Conservation (phyloP, 2,113 vertebrate species). For the Corythornis cristatus region DNA sequence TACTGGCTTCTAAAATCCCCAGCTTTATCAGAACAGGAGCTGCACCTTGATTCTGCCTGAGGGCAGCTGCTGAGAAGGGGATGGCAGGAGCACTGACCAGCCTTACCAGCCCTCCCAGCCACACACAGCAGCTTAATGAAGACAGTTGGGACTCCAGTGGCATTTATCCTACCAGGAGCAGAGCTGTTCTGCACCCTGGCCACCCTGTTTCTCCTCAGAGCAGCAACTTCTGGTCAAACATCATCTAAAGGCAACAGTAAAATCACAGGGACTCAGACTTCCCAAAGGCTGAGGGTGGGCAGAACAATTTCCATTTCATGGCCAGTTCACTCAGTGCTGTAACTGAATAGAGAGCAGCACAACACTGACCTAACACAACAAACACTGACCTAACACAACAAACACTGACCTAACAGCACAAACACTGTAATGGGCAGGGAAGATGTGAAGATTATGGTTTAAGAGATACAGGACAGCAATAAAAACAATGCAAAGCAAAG, state of each 20-base stretch:
- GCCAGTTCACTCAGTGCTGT: background rate
- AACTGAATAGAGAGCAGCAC: background rate
- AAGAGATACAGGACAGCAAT: background rate
- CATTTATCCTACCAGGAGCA: background rate
- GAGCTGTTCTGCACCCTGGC: background rate
- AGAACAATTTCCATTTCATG: background rate
- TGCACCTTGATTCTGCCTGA: constrained; percentile 1
- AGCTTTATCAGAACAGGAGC: background rate
- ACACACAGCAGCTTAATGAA: background rate
- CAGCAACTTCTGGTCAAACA: background rate
- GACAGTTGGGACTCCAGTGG: background rate
- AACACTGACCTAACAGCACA: background rate
- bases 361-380: background rate
- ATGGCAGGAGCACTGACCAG: background rate
- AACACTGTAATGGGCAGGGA: background rate
- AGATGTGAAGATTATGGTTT: background rate
- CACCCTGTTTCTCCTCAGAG: background rate
- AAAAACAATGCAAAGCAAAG: background rate
- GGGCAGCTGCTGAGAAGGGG: background rate
- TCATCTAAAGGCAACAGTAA: background rate
- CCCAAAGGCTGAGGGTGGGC: background rate
- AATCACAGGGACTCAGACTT: background rate
- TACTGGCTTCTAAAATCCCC: background rate
- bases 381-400: background rate
- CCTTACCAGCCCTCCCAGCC: background rate